A percentile compares a stretch with the other conserved stretches of the same genome.
These are phyloP conservation scores for Lathamus discolor DNA, from an alignment of 2,113 vertebrate genomes.

Conservation along the genomic window DNA sequence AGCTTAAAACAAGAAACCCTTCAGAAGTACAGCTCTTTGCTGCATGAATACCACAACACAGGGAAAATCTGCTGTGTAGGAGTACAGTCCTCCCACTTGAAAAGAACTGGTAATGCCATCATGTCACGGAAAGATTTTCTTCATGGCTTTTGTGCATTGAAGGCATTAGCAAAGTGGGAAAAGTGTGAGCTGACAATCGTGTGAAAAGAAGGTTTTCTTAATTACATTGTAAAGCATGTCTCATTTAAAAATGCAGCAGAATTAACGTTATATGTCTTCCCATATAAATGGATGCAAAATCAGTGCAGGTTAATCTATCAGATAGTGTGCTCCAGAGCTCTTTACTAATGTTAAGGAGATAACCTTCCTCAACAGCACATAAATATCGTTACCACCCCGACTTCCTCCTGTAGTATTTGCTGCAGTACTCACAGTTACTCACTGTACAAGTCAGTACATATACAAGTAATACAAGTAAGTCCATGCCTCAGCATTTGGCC, in stretches of 20 bases:
- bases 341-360: not conserved
- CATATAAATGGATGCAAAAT: not conserved
- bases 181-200: conserved; percentile 28
- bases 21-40: conserved; percentile 72
- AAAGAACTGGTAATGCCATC: conserved; percentile 79
- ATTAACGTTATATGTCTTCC: not conserved
- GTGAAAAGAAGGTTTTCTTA: conserved; percentile 29
- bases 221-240: conserved; percentile 43
- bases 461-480: not conserved
- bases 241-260: conserved; percentile 33
- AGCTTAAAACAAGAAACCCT: conserved; percentile 63
- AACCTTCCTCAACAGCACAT: not conserved
- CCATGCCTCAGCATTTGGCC: not conserved
- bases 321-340: not conserved
- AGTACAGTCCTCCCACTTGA: conserved; percentile 74
- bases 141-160: conserved; percentile 54
- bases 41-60: conserved; percentile 81
- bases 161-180: conserved; percentile 55
- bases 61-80: conserved; percentile 77
- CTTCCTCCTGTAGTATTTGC: not conserved
- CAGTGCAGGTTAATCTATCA: not conserved
- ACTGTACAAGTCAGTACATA: too few relatives aligned
- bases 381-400: not conserved
- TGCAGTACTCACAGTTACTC: not conserved
- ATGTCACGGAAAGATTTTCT: conserved; percentile 73